A percentile compares a stretch with the other conserved stretches of the same genome.
These are phyloP conservation scores for Crocallis elinguaria DNA, from an alignment of 2,888 invertebrate genomes.

Conservation along the genomic window DNA sequence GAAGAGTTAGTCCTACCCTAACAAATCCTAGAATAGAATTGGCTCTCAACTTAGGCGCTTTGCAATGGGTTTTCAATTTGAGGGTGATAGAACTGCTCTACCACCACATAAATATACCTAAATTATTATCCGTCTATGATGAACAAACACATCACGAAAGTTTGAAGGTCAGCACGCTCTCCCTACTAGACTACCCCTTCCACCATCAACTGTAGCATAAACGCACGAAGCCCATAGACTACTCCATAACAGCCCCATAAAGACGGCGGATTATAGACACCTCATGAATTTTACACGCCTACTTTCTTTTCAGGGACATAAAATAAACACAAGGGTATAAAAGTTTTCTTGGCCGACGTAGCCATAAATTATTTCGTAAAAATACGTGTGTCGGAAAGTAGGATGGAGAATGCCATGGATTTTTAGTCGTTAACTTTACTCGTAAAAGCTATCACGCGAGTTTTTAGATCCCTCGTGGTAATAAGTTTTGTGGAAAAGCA, in stretches of 20 bases:
- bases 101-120: too few species aligned
- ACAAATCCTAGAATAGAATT: too few species aligned
- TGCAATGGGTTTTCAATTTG: too few species aligned
- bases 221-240: conserved; percentile 5
- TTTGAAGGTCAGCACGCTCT: conserved; percentile 7
- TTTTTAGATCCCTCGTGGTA: conserved; percentile 6
- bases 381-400: conserved; percentile 16
- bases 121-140: background rate
- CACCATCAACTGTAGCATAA: background rate
- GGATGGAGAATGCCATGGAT: conserved; percentile 25
- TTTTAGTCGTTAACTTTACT: conserved; percentile 30
- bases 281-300: conserved; percentile 33
- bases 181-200: conserved; percentile 2
- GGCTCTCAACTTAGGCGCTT: too few species aligned
- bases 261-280: conserved; percentile 28
- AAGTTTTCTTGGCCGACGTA: conserved; percentile 23
- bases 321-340: conserved; percentile 23
- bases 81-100: too few species aligned
- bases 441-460: conserved; percentile 30
- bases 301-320: conserved; percentile 28
- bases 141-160: background rate
- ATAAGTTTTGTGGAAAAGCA: conserved; percentile 14
- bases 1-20: too few species aligned
- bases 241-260: conserved; percentile 22
- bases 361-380: conserved; percentile 27